Evolutionary conservation across 2,888 invertebrate genomes (phyloP), one percentile per base, ranked within the genome.

Genomic region (Eilema caniola): DNA sequence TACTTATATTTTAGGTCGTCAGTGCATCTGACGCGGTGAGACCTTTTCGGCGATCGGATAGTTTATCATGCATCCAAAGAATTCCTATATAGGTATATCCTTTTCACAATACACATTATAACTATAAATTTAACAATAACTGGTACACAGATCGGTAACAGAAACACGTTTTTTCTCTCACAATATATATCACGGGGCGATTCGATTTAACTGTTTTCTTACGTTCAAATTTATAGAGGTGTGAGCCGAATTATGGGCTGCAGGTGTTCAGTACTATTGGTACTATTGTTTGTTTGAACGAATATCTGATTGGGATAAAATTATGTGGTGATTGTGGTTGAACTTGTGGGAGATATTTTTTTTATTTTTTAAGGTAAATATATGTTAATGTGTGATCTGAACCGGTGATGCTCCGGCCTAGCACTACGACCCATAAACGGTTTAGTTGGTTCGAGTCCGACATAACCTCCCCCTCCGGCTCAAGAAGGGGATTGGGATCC

Each of bases 191-290:
- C 91, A 92, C 84, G 66, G 77, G 86, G 87, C 89, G 89, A 89
- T 93, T 92, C 93, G 88, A 90, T 93, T 91, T 92, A 93, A 92
- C 93, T 93, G 94, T 93, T 94, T 94, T 93, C 94, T 92, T 91
- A 81, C 87, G 74, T 83, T 73, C 62, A 74, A 89, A 94, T 94
- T 94, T 94, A 94, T 94, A 83, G 92, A 83, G 89, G 89, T 86
- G 76, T 76, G 78, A 76, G 77, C 79, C 83, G 81, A 88, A 85
- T 85, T 87, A 88, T 85, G 75, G 83, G 76, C 72, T 78, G 75
- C 88, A 88, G 86, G 88, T 88, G 88, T 77, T 79, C 71, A 70
- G 70, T 78, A 81, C 81, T 37, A 76, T 76, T 80, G 78, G 67
- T 70, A 53, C 73, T 78, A 76, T 79, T 79, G 77, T 83, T 78